Conservation (phyloP, 1,140 invertebrate genomes). For the Augochlora pura region DNA sequence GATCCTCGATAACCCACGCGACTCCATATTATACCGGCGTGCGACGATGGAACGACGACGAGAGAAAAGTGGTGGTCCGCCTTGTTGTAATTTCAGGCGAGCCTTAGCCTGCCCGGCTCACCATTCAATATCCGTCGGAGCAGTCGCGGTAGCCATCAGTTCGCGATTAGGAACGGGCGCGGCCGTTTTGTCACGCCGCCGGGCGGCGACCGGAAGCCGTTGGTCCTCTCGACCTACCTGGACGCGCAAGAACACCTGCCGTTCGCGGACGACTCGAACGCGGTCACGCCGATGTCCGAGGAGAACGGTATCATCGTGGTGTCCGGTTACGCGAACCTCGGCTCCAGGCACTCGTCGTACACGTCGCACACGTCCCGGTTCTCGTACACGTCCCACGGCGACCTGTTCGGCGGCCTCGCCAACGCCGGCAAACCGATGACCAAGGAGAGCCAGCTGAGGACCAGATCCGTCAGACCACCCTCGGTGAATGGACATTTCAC, state of each 20-base stretch:
- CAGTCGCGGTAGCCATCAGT: constrained; percentile 94
- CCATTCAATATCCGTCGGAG: constrained; percentile 95
- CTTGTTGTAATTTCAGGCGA: constrained; percentile 85
- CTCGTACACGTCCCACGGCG: constrained; percentile 96
- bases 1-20: background rate
- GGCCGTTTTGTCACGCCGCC: constrained; percentile 83
- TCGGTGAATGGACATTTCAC: constrained; percentile 82
- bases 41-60: constrained; percentile 29
- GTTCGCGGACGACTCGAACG: constrained; percentile 98
- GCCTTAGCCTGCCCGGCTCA: constrained; percentile 96
- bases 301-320: constrained; percentile 97
- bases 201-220: constrained; percentile 93
- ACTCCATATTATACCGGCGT: background rate
- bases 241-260: constrained; percentile 98
- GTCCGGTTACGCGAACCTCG: constrained; percentile 91
- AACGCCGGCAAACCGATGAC: constrained; percentile 86
- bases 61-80: constrained; percentile 62
- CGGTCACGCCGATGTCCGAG: constrained; percentile 98
- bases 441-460: constrained; percentile 90
- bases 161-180: constrained; percentile 91
- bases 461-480: constrained; percentile 86
- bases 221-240: constrained; percentile 95
- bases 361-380: constrained; percentile 95
- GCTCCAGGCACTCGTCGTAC: constrained; percentile 95
- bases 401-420: constrained; percentile 86